Evolutionary conservation across 2,113 vertebrate species (phyloP).

Genomic region (Misgurnus anguillicaudatus): DNA sequence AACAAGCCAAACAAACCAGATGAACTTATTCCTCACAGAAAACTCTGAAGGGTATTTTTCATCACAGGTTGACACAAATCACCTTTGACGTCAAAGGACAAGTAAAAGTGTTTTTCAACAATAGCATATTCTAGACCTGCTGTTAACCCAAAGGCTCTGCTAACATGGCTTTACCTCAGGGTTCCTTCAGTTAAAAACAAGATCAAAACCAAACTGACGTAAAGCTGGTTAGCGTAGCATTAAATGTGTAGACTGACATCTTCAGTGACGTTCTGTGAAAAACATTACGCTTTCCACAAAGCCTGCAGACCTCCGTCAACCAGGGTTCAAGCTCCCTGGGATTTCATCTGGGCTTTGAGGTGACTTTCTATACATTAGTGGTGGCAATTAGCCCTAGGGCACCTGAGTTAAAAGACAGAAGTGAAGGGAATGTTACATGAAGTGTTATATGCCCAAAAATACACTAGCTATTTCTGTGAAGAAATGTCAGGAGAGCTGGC

Average conservation of each 20-base stretch:
- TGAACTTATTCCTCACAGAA: not conserved
- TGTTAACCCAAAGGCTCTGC: constrained; percentile 16
- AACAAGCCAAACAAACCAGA: not conserved
- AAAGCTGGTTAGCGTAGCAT: constrained; percentile 11
- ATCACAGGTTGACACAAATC: constrained; percentile 17
- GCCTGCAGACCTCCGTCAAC: not conserved
- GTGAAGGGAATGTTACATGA: constrained; percentile 28
- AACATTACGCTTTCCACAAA: not conserved
- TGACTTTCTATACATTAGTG: constrained; percentile 25
- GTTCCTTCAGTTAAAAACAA: not conserved
- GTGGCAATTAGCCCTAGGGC: not conserved
- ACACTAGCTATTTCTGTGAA: not conserved
- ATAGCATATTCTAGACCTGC: constrained; percentile 13
- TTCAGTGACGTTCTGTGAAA: not conserved
- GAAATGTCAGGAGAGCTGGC: not conserved
- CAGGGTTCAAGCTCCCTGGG: not conserved
- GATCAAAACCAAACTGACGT: constrained; percentile 18
- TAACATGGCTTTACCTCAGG: constrained; percentile 4
- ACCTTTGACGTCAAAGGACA: constrained; percentile 1
- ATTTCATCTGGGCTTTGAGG: constrained; percentile 5
- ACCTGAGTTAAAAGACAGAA: constrained; percentile 41
- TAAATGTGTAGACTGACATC: not conserved
- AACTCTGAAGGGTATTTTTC: constrained; percentile 19
- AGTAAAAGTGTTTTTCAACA: not conserved
- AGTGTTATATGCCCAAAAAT: not conserved